Evolutionary conservation across 1,140 invertebrate genomes (phyloP).

Genomic region (Tenebrio molitor): DNA sequence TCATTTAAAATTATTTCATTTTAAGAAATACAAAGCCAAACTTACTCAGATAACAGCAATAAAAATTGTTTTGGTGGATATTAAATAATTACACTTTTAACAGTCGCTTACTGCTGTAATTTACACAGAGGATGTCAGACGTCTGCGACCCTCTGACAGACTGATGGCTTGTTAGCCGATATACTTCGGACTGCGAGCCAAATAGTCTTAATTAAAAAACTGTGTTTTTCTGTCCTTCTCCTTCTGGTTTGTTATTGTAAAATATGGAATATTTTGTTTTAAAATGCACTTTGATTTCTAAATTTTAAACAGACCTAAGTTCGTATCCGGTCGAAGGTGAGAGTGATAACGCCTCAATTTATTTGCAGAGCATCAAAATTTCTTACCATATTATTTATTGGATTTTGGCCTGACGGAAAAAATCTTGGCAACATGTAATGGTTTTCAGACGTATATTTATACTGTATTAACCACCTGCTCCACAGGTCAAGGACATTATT

Average conservation of each 20-base stretch:
- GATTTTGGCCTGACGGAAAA: no score
- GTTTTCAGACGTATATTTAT: neutral
- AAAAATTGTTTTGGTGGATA: neutral
- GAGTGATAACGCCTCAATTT: no score
- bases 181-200: conserved; percentile 19
- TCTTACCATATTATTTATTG: no score
- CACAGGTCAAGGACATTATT: conserved; percentile 26
- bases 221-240: conserved; percentile 5
- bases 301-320: no score
- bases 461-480: conserved; percentile 11
- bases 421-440: neutral
- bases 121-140: conserved; percentile 25
- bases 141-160: conserved; percentile 33
- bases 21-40: no score
- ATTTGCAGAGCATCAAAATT: no score
- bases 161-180: conserved; percentile 34
- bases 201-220: conserved; percentile 32
- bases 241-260: neutral
- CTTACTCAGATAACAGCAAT: neutral
- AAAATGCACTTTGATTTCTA: no score
- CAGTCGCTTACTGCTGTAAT: conserved; percentile 8
- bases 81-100: conserved; percentile 23
- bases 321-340: conserved; percentile 1
- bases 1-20: no score
- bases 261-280: neutral